Evolutionary conservation across 1,140 invertebrate genomes (phyloP).

Genomic region (Polypedilum vanderplanki): DNA sequence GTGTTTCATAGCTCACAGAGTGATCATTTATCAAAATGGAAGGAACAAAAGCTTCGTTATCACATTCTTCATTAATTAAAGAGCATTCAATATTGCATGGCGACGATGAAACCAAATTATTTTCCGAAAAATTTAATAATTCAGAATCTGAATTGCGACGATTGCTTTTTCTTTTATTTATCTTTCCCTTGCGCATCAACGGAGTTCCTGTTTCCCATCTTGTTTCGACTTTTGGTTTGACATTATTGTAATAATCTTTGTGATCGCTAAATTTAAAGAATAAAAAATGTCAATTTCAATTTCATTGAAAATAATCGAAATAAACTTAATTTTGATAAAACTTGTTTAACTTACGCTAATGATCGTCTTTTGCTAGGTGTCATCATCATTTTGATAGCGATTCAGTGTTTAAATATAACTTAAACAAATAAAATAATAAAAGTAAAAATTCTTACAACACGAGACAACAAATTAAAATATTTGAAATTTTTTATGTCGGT

Average conservation of each 20-base stretch:
- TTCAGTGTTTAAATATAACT: not conserved
- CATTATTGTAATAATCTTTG: not conserved
- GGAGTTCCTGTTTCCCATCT: not conserved
- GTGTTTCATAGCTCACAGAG: not conserved
- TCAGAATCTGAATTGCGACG: not conserved
- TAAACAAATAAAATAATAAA: not conserved
- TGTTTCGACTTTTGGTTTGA: not conserved
- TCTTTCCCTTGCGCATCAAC: not conserved
- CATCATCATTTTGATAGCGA: not conserved
- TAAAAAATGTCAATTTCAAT: not conserved
- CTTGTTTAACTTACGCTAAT: not conserved
- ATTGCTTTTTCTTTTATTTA: not conserved
- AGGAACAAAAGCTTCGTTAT: not conserved
- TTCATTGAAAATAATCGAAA: not conserved
- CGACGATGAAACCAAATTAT: not conserved
- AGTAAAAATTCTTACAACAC: not conserved
- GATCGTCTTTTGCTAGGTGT: not conserved
- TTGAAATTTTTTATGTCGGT: not conserved
- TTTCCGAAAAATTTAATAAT: not conserved
- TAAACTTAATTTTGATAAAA: not conserved
- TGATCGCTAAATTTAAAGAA: not conserved
- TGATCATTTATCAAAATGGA: not conserved
- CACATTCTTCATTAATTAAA: not conserved
- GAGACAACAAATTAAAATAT: no score
- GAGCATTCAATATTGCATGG: not conserved